Evolutionary conservation across 2,888 invertebrate genomes (phyloP).

Genomic region (Heliconius charithonia): DNA sequence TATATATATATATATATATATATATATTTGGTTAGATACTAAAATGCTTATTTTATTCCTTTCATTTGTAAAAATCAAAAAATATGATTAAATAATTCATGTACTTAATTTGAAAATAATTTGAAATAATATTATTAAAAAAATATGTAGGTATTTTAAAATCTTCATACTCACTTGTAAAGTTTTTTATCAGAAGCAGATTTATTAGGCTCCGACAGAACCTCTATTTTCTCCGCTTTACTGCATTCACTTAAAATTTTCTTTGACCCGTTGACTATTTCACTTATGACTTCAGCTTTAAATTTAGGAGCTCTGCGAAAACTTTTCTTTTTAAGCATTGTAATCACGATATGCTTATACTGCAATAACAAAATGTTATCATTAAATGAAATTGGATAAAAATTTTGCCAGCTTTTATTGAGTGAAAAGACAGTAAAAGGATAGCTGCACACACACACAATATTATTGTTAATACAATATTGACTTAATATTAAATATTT

Average conservation of each 20-base stretch:
- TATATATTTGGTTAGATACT: too few relatives aligned
- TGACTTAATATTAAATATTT: too few relatives aligned
- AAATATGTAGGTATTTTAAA: background rate
- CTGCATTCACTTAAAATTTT: constrained; percentile 55
- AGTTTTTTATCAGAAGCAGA: constrained; percentile 90
- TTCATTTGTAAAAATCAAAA: too few relatives aligned
- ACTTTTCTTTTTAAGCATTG: constrained; percentile 74
- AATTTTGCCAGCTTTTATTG: constrained; percentile 57
- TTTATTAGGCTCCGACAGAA: constrained; percentile 85
- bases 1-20: too few relatives aligned
- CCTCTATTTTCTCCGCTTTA: constrained; percentile 72
- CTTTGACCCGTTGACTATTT: constrained; percentile 59
- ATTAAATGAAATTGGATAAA: constrained; percentile 62
- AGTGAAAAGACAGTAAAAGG: constrained; percentile 49
- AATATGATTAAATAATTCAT: too few relatives aligned
- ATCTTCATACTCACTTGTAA: constrained; percentile 84
- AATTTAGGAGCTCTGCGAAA: constrained; percentile 72
- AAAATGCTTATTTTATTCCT: too few relatives aligned
- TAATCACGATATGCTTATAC: constrained; percentile 55
- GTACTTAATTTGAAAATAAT: too few relatives aligned
- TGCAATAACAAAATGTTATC: constrained; percentile 70
- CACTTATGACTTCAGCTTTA: constrained; percentile 66
- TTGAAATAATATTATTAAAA: too few relatives aligned
- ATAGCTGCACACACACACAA: too few relatives aligned
- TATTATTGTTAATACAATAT: too few relatives aligned